Evolutionary conservation across 2,797 vertebrate species (phyloP).

Genomic region (Acanthurus tractus): DNA sequence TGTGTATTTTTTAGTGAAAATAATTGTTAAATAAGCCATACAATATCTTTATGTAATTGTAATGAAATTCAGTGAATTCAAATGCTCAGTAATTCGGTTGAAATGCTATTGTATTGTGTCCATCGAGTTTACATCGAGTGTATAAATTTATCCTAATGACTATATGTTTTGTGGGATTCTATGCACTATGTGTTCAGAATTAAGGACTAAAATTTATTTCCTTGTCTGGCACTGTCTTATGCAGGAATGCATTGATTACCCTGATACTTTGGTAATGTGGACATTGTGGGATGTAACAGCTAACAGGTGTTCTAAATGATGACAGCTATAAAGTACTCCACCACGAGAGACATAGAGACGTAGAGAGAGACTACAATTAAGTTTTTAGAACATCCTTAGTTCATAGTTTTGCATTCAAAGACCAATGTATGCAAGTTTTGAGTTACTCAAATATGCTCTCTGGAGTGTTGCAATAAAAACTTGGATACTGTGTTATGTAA

Average conservation of each 20-base stretch:
- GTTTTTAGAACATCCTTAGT: background rate
- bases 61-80: background rate
- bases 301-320: background rate
- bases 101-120: background rate
- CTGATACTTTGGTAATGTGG: background rate
- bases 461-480: no score
- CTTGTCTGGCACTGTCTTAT: no score
- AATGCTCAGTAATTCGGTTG: background rate
- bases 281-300: background rate
- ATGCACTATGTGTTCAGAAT: no score
- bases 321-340: background rate
- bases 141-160: no score
- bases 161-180: no score
- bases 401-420: background rate
- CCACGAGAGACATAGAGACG: no score
- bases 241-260: background rate
- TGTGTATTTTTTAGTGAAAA: no score
- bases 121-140: background rate
- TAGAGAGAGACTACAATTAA: background rate
- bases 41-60: background rate
- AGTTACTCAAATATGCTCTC: no score
- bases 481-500: background rate
- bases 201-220: background rate
- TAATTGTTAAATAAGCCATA: no score
- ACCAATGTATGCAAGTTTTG: no score